Evolutionary conservation across 2,888 invertebrate species (phyloP).

Genomic region (Celastrina argiolus): DNA sequence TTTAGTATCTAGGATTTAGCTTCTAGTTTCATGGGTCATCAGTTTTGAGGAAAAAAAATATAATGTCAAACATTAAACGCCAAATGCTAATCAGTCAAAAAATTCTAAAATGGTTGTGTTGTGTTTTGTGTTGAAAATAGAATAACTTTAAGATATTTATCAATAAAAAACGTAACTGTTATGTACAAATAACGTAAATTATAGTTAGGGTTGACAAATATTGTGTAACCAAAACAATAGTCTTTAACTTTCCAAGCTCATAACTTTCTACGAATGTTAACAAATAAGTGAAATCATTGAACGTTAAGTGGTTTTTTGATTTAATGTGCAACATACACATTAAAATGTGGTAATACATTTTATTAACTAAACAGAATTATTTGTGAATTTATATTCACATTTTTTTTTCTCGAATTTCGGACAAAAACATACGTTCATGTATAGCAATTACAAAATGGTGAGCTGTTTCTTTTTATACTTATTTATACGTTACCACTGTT

Average conservation of each 20-base stretch:
- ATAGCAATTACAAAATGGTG: slow-evolving; percentile 25
- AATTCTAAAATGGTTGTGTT: slow-evolving; percentile 5
- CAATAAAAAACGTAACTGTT: neutral
- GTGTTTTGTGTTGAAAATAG: neutral
- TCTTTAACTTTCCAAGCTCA: neutral
- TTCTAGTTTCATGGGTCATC: too few species aligned
- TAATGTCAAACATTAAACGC: neutral
- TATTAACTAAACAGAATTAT: neutral
- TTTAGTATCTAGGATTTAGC: too few species aligned
- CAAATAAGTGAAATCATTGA: neutral
- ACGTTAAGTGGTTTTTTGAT: neutral
- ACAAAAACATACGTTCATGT: slow-evolving; percentile 28
- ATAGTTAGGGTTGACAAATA: neutral
- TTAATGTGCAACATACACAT: neutral
- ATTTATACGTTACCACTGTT: neutral
- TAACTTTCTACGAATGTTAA: neutral
- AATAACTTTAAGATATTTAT: neutral
- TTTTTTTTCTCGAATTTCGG: neutral
- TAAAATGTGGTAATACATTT: slow-evolving; percentile 9
- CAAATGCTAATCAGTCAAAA: neutral
- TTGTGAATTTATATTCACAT: slow-evolving; percentile 5
- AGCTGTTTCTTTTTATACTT: neutral
- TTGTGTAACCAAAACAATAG: neutral
- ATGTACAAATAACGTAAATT: neutral
- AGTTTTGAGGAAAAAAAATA: neutral